Conservation (phyloP, 2,797 vertebrate species). For the Notolabrus celidotus region DNA sequence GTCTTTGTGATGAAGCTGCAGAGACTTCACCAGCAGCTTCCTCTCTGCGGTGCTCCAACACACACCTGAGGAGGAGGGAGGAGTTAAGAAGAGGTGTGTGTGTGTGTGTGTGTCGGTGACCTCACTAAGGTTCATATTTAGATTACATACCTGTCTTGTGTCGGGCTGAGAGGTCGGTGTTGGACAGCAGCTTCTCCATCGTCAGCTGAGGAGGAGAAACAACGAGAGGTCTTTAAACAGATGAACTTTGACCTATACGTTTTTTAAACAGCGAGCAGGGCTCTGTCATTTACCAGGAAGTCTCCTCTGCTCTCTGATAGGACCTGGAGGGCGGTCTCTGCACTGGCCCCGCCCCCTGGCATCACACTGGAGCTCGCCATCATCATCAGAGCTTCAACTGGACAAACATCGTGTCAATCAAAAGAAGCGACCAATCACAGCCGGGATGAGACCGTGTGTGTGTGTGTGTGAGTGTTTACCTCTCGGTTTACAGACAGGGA, state of each 20-base stretch:
- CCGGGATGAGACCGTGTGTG: no score
- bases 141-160: background rate
- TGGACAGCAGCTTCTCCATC: slow-evolving; percentile 55
- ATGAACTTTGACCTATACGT: no score
- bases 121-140: no score
- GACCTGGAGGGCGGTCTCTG: slow-evolving; percentile 91
- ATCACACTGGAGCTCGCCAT: slow-evolving; percentile 92
- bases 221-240: no score
- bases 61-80: slow-evolving; percentile 71
- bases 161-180: background rate
- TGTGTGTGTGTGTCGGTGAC: no score
- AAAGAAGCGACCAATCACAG: no score
- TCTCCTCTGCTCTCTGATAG: slow-evolving; percentile 92
- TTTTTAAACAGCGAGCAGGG: no score
- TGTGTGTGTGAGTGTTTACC: slow-evolving; percentile 79
- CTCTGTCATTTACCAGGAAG: slow-evolving; percentile 96
- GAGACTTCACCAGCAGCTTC: slow-evolving; percentile 88
- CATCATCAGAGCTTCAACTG: slow-evolving; percentile 91
- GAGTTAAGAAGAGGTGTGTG: background rate
- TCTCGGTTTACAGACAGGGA: slow-evolving; percentile 86
- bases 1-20: slow-evolving; percentile 91
- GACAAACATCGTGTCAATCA: background rate
- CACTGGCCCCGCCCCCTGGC: slow-evolving; percentile 90
- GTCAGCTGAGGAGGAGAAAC: slow-evolving; percentile 43
- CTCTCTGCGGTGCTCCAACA: slow-evolving; percentile 91